Evolutionary conservation across 2,888 invertebrate species (phyloP).

Genomic region (Cheiracanthium punctorium): DNA sequence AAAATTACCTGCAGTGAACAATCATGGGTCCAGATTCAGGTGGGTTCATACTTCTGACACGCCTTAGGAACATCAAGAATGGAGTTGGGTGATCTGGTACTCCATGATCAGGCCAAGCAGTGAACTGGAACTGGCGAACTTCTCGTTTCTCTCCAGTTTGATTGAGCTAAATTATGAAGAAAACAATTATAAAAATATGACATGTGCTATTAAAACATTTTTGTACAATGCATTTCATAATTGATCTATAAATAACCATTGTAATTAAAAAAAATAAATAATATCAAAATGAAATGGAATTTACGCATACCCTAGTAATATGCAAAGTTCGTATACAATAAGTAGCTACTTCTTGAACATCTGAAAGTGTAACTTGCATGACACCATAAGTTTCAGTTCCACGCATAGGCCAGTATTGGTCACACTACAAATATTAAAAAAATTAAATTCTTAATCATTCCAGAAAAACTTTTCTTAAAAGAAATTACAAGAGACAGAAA

Average conservation of each 20-base stretch:
- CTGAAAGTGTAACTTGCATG: conserved; percentile 94
- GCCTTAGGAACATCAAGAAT: conserved; percentile 95
- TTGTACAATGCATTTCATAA: too few species aligned
- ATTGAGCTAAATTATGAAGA: conserved; percentile 26
- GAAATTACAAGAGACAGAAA: too few species aligned
- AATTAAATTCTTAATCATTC: too few species aligned
- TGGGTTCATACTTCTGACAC: conserved; percentile 94
- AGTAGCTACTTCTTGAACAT: conserved; percentile 97
- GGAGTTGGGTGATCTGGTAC: conserved; percentile 98
- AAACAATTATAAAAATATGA: too few species aligned
- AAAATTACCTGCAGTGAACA: conserved; percentile 85
- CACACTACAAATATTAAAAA: conserved; percentile 81
- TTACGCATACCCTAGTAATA: conserved; percentile 80
- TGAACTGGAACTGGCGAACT: conserved; percentile 97
- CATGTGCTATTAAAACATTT: too few species aligned
- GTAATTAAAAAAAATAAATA: too few species aligned
- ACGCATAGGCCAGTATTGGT: conserved; percentile 97
- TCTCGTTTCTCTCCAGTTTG: conserved; percentile 85
- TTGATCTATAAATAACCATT: too few species aligned
- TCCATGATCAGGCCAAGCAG: conserved; percentile 99
- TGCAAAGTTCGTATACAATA: conserved; percentile 98
- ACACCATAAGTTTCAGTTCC: conserved; percentile 96
- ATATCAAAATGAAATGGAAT: too few species aligned
- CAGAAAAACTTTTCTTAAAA: too few species aligned
- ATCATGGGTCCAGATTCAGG: conserved; percentile 95